Conservation (phyloP, 2,888 invertebrate species). For the Sphaeridia pumilis region DNA sequence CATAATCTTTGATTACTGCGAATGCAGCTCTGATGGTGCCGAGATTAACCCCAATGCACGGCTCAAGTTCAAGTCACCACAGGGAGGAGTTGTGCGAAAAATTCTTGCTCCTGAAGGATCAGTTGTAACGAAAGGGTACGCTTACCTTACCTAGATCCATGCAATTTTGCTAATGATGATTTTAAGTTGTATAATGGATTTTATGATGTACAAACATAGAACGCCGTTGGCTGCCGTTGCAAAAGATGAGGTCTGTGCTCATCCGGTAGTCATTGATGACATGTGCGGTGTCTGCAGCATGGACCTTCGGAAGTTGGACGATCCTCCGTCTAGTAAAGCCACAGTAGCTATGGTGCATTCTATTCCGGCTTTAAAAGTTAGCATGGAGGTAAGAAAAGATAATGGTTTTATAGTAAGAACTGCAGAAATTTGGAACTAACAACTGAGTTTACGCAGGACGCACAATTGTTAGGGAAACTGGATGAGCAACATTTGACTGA, state of each 20-base stretch:
- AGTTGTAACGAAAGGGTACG: conserved; percentile 67
- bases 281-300: conserved; percentile 98
- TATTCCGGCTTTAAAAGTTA: conserved; percentile 90
- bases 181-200: too few species aligned
- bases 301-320: conserved; percentile 52
- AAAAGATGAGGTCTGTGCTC: conserved; percentile 71
- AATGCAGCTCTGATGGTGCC: conserved; percentile 43
- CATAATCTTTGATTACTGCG: conserved; percentile 67
- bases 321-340: conserved; percentile 44
- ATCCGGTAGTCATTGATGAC: conserved; percentile 94
- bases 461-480: conserved; percentile 76
- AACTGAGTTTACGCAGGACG: conserved; percentile 51
- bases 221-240: conserved; percentile 56
- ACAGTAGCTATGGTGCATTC: conserved; percentile 96
- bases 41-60: conserved; percentile 39
- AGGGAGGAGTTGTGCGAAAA: conserved; percentile 67
- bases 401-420: too few species aligned
- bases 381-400: conserved; percentile 51
- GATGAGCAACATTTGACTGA: conserved; percentile 72
- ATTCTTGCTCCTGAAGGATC: conserved; percentile 71
- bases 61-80: conserved; percentile 65
- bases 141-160: too few species aligned
- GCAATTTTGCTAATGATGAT: too few species aligned
- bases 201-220: conserved; percentile 48
- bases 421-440: too few species aligned